Base-by-base conservation (phyloP, 2,113 vertebrate species). In the Pygoscelis antarcticus region DNA sequence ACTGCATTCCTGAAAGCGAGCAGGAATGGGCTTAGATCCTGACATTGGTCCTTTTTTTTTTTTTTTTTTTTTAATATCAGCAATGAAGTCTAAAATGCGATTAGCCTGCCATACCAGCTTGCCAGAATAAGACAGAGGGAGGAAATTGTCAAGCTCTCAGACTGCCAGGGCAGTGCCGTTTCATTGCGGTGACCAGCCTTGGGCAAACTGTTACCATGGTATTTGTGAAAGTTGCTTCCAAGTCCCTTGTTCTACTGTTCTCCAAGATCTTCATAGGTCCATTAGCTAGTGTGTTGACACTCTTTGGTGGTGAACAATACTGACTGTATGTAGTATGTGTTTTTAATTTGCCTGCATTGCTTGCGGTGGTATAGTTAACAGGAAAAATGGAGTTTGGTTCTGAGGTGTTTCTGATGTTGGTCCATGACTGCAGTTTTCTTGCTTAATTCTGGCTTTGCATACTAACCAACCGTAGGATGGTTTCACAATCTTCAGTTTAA, bases 231-330 rank as follows among this genome's bases (percentile, higher is more conserved):
- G 13, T 13, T n/a, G 6, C 27, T 61, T 17, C 49, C 1, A 3
- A 14, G 9, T 29, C 25, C 30, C 18, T 27, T 16, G 42, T 71
- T 57, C 40, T 38, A 1, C 32, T 38, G 34, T 22, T 74, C 27
- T 22, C 14, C 1, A 6, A 54, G 47, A 13, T 22, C 64, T 42
- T 49, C 14, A 1, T 2, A 11, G 58, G 34, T 32, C 8, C 8
- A 0, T 14, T 22, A 22, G 17, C 27, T 20, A 18, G 32, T 4
- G 7, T 21, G 32, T 1, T 57, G 47, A 8, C 6, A 2, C 17
- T 25, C 8, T 29, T 57, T 30, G 18, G 32, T 25, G 30, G 13
- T 27, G 38, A 65, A 0, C 10, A 9, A 8, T 23, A 2, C 13
- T 26, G 40, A 3, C 2, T n/a, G 25, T 34, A 46, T n/a, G 25